These are phyloP conservation scores for Strongylocentrotus purpuratus DNA, from an alignment of 35 echinoderm and acorn worm species.

Conservation along the genomic window DNA sequence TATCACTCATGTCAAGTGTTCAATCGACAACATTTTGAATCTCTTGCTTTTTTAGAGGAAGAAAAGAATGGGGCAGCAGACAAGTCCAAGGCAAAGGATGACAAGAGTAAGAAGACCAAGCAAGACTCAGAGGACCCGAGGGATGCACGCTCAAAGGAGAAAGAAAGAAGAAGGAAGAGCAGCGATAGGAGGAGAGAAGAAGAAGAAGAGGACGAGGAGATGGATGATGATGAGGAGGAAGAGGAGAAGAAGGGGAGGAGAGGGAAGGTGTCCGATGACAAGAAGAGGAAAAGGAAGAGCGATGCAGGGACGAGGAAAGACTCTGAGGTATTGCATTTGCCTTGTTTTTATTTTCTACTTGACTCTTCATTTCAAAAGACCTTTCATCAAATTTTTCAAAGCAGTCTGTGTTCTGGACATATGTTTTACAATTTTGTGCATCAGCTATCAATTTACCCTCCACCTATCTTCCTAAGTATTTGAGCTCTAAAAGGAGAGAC, in stretches of 20 bases:
- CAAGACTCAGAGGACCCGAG: neutral
- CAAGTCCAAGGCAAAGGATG: neutral
- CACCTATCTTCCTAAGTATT: too few relatives aligned
- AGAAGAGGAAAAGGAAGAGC: constrained; percentile 52
- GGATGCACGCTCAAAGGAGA: constrained; percentile 5
- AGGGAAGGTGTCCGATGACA: constrained; percentile 45
- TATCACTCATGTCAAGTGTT: too few relatives aligned
- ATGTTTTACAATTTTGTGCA: too few relatives aligned
- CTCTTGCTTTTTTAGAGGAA: neutral
- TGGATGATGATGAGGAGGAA: neutral
- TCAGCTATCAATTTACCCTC: too few relatives aligned
- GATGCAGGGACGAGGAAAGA: constrained; percentile 2
- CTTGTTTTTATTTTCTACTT: neutral
- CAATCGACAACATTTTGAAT: neutral
- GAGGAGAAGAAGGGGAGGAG: neutral
- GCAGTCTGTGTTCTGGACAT: too few relatives aligned
- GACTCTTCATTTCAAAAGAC: neutral
- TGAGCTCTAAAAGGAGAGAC: too few relatives aligned
- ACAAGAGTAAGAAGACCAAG: constrained; percentile 14
- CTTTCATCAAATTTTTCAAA: too few relatives aligned
- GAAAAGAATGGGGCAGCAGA: neutral
- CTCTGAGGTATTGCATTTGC: constrained; percentile 22
- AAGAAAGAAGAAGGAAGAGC: constrained; percentile 14
- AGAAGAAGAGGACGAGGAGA: neutral
- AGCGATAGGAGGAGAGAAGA: neutral